Conservation (phyloP, 30 jellyfish, hydroid and myxozoan species). For the Turritopsis rubra region DNA sequence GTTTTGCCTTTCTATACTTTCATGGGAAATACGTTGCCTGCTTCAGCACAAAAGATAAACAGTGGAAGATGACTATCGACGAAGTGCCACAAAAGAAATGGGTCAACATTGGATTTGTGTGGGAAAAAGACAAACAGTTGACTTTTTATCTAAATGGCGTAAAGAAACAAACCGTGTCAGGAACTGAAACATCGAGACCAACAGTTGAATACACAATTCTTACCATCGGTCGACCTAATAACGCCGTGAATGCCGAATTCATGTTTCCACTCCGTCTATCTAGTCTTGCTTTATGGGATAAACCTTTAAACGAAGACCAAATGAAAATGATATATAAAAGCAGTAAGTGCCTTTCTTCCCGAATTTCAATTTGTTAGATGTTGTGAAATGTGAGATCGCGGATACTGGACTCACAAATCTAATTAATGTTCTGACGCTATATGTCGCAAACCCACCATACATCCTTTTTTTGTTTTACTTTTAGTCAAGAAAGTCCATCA, state of each 20-base stretch:
- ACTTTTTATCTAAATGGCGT: conserved; percentile 63
- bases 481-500: conserved; percentile 4
- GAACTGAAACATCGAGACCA: conserved; percentile 40
- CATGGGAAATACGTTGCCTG: conserved; percentile 89
- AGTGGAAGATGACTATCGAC: conserved; percentile 82
- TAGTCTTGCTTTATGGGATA: conserved; percentile 89
- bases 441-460: too few relatives aligned
- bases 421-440: too few relatives aligned
- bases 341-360: conserved; percentile 24
- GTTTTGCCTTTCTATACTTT: conserved; percentile 87
- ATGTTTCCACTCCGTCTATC: conserved; percentile 78
- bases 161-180: conserved; percentile 22
- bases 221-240: conserved; percentile 87
- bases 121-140: conserved; percentile 70
- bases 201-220: conserved; percentile 54
- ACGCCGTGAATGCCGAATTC: conserved; percentile 70
- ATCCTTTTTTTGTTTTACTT: background rate
- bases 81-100: conserved; percentile 58
- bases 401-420: background rate
- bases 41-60: conserved; percentile 68
- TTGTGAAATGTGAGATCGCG: background rate
- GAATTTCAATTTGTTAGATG: background rate
- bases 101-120: conserved; percentile 66
- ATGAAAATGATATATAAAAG: conserved; percentile 42
- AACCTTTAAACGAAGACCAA: conserved; percentile 71